Base-by-base conservation (phyloP, 2,797 vertebrate species). In the Morus bassanus region DNA sequence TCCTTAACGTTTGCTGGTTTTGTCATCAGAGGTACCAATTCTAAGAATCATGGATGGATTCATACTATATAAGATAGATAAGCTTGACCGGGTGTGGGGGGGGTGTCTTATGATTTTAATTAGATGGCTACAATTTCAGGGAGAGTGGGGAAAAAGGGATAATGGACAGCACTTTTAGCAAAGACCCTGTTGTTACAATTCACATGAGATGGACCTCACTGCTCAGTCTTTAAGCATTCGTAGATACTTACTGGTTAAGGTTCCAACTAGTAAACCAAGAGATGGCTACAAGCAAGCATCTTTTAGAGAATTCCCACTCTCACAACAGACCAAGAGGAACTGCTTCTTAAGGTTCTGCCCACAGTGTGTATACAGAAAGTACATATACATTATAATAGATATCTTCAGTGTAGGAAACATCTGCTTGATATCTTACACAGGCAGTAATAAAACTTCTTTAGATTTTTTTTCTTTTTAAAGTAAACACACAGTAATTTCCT, bases 101-200 rank as follows among this genome's bases (percentile, higher is more conserved):
- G 5, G 1, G 3, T n/a, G 30, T 48, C n/a, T 80, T 61, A 61
- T 3, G 22, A 43, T 63, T 56, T 37, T n/a, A 43, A 87, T 31
- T 37, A 89, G 85, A 59, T 4, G 9, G 33, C 60, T 56, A 81
- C 23, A 21, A 11, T 48, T 78, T 64, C 80, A 86, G n/a, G 25
- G 24, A 69, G 10, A 50, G 16, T 37, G 11, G 30, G 11, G 41
- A 4, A 56, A 67, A 88, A 60, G 17, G 37, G 41, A 16, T 33
- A 45, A 81, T 2, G 4, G 64, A 24, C 6, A 73, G 51, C 24
- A 67, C 28, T 80, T 64, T 33, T 18, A 80, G 37, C 14, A 46
- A 54, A 70, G 45, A 63, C 7, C 10, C 10, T 0, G 0, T 41
- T 0, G 0, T 48, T 53, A 30, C 21, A 60, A 27, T 56, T 56